Evolutionary conservation across 2,113 vertebrate genomes (phyloP).

Genomic region (Daubentonia madagascariensis): DNA sequence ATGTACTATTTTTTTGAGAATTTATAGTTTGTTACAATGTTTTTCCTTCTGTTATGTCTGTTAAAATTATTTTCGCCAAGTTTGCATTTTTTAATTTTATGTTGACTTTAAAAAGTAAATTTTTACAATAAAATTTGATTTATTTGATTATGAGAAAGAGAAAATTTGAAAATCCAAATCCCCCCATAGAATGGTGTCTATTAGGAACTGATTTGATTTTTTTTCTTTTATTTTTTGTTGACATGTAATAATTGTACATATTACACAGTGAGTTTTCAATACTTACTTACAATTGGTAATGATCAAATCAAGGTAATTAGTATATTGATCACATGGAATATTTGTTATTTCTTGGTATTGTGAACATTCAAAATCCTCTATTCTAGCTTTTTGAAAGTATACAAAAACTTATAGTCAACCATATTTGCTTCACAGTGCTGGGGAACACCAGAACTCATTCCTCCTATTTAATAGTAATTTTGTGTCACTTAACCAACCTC

Average conservation of each 20-base stretch:
- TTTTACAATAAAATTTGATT: not conserved
- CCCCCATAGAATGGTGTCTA: not conserved
- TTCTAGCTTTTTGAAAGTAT: not conserved
- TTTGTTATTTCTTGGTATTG: not conserved
- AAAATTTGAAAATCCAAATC: not conserved
- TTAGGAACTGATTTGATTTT: no score
- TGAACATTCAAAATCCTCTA: not conserved
- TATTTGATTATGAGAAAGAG: not conserved
- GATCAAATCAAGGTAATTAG: not conserved
- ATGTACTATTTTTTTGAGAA: not conserved
- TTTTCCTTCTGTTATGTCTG: not conserved
- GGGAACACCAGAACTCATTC: not conserved
- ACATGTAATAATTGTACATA: not conserved
- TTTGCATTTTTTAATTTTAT: not conserved
- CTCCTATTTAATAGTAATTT: not conserved
- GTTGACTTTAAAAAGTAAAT: not conserved
- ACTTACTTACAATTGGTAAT: not conserved
- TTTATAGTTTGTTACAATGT: not conserved
- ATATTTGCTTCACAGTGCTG: not conserved
- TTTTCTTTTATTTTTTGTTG: no score
- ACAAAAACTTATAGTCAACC: not conserved
- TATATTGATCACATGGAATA: not conserved
- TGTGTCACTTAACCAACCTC: not conserved
- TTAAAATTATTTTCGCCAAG: not conserved
- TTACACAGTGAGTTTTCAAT: not conserved